Evolutionary conservation across 2,888 invertebrate species (phyloP).

Genomic region (Drosophila gaucha): DNA sequence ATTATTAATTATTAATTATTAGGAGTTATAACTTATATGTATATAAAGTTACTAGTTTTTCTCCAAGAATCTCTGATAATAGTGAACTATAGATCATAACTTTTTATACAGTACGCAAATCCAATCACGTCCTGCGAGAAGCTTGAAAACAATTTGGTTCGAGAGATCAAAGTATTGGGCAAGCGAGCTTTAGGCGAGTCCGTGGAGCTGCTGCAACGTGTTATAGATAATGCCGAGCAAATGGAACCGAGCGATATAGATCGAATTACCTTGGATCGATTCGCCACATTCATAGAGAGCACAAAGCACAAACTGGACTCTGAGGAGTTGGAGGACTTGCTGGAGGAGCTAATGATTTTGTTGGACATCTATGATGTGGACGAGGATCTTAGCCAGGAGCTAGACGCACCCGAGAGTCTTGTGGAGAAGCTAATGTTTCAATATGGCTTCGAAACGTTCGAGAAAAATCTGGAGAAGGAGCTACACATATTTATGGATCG

Average conservation of each 20-base stretch:
- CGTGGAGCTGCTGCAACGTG: constrained; percentile 31
- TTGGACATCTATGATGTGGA: constrained; percentile 10
- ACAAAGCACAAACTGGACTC: constrained; percentile 16
- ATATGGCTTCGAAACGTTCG: constrained; percentile 25
- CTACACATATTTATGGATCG: constrained; percentile 7
- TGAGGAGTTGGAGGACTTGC: constrained; percentile 17
- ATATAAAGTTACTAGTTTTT: background rate
- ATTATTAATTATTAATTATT: too few relatives aligned
- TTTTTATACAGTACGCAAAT: constrained; percentile 16
- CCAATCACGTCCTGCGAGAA: constrained; percentile 39
- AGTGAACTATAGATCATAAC: background rate
- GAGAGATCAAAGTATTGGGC: constrained; percentile 33
- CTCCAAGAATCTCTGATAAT: background rate
- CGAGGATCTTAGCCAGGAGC: background rate
- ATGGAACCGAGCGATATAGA: constrained; percentile 14
- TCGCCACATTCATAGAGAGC: constrained; percentile 20
- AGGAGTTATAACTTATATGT: too few relatives aligned
- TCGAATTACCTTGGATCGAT: background rate
- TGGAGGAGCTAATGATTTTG: constrained; percentile 28
- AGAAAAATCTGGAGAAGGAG: constrained; percentile 20
- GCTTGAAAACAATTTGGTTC: constrained; percentile 25
- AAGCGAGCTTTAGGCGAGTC: constrained; percentile 18
- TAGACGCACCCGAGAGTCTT: constrained; percentile 10
- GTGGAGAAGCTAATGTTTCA: constrained; percentile 25
- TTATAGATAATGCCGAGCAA: constrained; percentile 38